Percentiles rank a stretch among this genome's conserved stretches.
phyloP scores from a whole-genome alignment of 2,888 invertebrate species.

The Argynnis bischoffii region DNA sequence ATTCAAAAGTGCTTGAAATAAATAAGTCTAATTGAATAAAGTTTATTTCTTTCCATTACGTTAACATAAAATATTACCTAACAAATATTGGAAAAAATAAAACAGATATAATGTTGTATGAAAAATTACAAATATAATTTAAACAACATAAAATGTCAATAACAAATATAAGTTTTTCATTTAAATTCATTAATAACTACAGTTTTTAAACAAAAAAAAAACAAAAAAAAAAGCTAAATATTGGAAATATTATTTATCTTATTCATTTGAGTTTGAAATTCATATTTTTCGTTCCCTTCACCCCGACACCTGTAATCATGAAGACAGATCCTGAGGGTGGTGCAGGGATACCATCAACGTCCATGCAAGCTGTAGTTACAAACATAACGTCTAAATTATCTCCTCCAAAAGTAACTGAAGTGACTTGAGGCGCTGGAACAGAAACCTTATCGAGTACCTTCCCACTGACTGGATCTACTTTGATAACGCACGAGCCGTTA shows the following conservation, averaged over 20 bases:
- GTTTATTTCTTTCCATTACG: too few relatives aligned
- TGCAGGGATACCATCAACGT: constrained; percentile 58
- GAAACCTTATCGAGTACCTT: constrained; percentile 81
- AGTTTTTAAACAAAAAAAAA: not conserved
- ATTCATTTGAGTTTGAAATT: constrained; percentile 34
- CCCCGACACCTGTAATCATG: constrained; percentile 84
- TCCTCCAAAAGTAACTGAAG: constrained; percentile 89
- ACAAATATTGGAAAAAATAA: too few relatives aligned
- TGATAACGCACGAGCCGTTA: constrained; percentile 81
- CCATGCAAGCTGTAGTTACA: constrained; percentile 82
- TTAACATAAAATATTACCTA: too few relatives aligned
- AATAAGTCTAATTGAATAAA: too few relatives aligned
- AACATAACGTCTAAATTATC: constrained; percentile 85
- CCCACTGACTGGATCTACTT: constrained; percentile 80
- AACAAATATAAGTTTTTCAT: too few relatives aligned
- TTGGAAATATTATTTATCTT: not conserved
- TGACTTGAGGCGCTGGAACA: constrained; percentile 84
- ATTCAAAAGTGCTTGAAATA: too few relatives aligned
- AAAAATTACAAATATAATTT: too few relatives aligned
- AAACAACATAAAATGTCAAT: too few relatives aligned
- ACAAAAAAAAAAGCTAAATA: not conserved
- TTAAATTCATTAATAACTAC: too few relatives aligned
- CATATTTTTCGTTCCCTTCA: constrained; percentile 64
- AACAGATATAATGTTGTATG: too few relatives aligned
- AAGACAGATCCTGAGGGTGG: constrained; percentile 83